These are phyloP conservation scores for Plodia interpunctella DNA, from an alignment of 1,140 invertebrate species.

Conservation along the genomic window DNA sequence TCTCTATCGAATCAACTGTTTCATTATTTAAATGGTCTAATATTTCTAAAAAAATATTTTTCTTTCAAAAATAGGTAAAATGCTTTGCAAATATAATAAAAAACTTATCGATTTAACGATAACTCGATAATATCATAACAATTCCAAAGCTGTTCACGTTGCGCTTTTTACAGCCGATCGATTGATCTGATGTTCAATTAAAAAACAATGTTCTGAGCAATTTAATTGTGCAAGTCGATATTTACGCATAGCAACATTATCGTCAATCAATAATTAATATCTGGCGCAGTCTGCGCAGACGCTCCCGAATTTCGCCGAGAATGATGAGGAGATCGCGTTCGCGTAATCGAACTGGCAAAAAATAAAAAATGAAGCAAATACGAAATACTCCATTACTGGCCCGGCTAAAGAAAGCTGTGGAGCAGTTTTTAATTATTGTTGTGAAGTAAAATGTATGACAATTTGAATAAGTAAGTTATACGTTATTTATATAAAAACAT, in stretches of 20 bases:
- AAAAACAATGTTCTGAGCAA: not conserved
- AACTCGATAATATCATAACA: conserved; percentile 3
- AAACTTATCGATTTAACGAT: not conserved
- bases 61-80: no score
- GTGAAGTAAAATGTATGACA: not conserved
- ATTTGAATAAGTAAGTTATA: not conserved
- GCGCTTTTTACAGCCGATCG: not conserved
- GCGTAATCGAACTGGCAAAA: conserved; percentile 74
- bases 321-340: conserved; percentile 72
- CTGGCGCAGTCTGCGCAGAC: conserved; percentile 59
- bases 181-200: not conserved
- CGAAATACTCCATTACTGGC: conserved; percentile 73
- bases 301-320: conserved; percentile 73
- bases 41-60: no score
- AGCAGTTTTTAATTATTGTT: conserved; percentile 20
- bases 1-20: no score
- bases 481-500: no score
- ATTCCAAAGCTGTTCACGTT: not conserved
- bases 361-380: conserved; percentile 76
- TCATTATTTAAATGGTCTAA: no score
- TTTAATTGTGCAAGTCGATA: conserved; percentile 9
- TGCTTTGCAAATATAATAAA: no score
- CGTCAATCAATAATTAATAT: conserved; percentile 76
- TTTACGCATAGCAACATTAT: conserved; percentile 67
- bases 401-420: conserved; percentile 34